These are phyloP conservation scores for Megastigmus dorsalis DNA, from an alignment of 2,888 invertebrate species.

Conservation along the genomic window DNA sequence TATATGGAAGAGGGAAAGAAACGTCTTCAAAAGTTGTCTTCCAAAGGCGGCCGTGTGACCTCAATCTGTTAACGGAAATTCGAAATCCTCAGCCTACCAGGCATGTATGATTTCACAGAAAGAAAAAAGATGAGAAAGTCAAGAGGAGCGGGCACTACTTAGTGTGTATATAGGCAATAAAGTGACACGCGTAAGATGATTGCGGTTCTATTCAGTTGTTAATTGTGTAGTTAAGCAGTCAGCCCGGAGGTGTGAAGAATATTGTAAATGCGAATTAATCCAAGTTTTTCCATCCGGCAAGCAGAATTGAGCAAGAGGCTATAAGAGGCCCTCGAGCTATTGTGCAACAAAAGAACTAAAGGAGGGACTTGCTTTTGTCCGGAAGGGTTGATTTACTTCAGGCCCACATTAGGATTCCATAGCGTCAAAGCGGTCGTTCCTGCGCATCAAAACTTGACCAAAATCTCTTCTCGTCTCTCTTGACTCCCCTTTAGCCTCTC, in stretches of 20 bases:
- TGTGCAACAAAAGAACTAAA: background rate
- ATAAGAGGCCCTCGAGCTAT: slow-evolving; percentile 9
- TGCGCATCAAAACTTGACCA: too few relatives aligned
- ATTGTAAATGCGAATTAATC: slow-evolving; percentile 72
- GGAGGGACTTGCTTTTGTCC: slow-evolving; percentile 39
- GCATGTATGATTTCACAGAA: slow-evolving; percentile 57
- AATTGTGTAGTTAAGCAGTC: slow-evolving; percentile 46
- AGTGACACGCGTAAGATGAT: background rate
- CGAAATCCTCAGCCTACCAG: slow-evolving; percentile 66
- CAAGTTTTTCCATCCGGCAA: slow-evolving; percentile 63
- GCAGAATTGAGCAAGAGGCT: too few relatives aligned
- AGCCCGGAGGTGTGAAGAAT: slow-evolving; percentile 68
- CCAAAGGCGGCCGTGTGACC: background rate
- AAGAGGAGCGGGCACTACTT: background rate
- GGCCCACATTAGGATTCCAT: slow-evolving; percentile 59
- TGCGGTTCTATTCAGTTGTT: slow-evolving; percentile 24
- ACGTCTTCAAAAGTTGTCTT: background rate
- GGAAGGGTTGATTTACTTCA: slow-evolving; percentile 65
- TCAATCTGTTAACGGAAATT: slow-evolving; percentile 66
- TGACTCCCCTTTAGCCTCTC: too few relatives aligned
- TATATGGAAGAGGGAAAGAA: slow-evolving; percentile 1
- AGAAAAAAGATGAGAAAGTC: slow-evolving; percentile 17
- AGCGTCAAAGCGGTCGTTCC: slow-evolving; percentile 31
- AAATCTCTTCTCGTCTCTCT: too few relatives aligned
- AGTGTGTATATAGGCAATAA: background rate